Evolutionary conservation across 2,797 vertebrate genomes (phyloP).

Genomic region (Eupleurogrammus muticus): DNA sequence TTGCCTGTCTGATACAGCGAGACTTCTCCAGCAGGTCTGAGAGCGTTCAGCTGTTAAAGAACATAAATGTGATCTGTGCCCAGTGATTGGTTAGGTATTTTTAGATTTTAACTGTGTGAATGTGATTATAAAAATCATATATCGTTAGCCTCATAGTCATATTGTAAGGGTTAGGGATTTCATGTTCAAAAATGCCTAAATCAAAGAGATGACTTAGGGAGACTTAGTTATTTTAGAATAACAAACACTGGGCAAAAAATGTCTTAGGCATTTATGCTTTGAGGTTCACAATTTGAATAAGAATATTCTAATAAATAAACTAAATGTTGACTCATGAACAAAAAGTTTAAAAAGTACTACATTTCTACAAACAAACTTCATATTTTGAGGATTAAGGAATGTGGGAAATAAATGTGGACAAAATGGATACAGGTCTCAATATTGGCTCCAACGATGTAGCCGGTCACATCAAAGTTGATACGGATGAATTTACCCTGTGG

Average conservation of each 20-base stretch:
- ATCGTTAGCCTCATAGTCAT: too few relatives aligned
- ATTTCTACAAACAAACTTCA: slow-evolving; percentile 5
- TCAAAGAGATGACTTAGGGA: too few relatives aligned
- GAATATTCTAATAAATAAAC: not conserved
- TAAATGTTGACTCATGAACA: not conserved
- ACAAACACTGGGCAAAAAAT: too few relatives aligned
- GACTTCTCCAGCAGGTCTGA: slow-evolving; percentile 98
- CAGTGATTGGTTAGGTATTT: not conserved
- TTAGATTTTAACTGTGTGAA: not conserved
- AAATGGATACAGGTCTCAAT: slow-evolving; percentile 97
- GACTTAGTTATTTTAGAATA: too few relatives aligned
- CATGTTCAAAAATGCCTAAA: too few relatives aligned
- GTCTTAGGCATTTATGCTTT: too few relatives aligned
- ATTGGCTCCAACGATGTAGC: slow-evolving; percentile 97
- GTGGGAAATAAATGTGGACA: not conserved
- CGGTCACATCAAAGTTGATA: slow-evolving; percentile 98
- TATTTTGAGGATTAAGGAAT: slow-evolving; percentile 10
- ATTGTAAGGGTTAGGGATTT: too few relatives aligned
- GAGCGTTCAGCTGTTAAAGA: slow-evolving; percentile 67
- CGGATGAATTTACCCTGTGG: slow-evolving; percentile 97
- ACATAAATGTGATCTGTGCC: slow-evolving; percentile 10
- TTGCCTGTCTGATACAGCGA: slow-evolving; percentile 94
- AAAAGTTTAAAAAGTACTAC: not conserved
- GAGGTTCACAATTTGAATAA: not conserved
- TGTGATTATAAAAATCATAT: not conserved